Evolutionary conservation across 92 coral and sea anemone genomes (phyloP).

Genomic region (Zoanthus sociatus): DNA sequence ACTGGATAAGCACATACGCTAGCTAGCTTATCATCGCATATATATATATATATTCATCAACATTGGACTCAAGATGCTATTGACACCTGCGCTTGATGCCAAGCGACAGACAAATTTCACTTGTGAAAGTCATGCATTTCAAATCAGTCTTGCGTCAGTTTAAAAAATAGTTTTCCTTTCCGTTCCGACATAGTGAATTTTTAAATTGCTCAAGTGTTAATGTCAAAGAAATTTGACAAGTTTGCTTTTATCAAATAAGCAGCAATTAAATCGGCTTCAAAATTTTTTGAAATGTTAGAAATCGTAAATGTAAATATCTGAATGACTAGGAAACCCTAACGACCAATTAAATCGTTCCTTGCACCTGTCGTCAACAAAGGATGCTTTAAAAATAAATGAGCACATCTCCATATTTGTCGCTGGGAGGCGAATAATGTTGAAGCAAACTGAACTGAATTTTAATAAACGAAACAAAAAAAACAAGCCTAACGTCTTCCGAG

Average conservation of each 20-base stretch:
- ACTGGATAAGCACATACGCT: background rate
- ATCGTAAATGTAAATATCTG: slow-evolving; percentile 38
- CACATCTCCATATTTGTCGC: slow-evolving; percentile 93
- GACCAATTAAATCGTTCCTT: slow-evolving; percentile 64
- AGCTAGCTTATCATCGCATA: background rate
- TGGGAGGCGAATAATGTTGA: slow-evolving; percentile 82
- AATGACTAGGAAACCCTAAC: slow-evolving; percentile 20
- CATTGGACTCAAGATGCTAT: slow-evolving; percentile 21
- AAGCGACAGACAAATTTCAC: slow-evolving; percentile 1
- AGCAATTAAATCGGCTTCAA: slow-evolving; percentile 7
- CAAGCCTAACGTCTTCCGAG: slow-evolving; percentile 56
- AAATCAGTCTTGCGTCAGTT: background rate
- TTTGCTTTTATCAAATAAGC: slow-evolving; percentile 10
- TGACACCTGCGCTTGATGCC: slow-evolving; percentile 14
- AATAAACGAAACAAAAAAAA: slow-evolving; percentile 46
- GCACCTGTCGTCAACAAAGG: slow-evolving; percentile 79
- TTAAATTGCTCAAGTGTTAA: background rate
- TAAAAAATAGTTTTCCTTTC: background rate
- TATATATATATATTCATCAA: slow-evolving; percentile 13
- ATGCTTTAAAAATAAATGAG: slow-evolving; percentile 90
- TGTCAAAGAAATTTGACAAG: background rate
- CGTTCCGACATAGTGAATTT: background rate
- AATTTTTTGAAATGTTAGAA: slow-evolving; percentile 19
- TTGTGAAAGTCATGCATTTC: background rate
- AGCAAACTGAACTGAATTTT: slow-evolving; percentile 83